phyloP scores from a whole-genome alignment of 2,113 vertebrate species.

The Grammomys surdaster region DNA sequence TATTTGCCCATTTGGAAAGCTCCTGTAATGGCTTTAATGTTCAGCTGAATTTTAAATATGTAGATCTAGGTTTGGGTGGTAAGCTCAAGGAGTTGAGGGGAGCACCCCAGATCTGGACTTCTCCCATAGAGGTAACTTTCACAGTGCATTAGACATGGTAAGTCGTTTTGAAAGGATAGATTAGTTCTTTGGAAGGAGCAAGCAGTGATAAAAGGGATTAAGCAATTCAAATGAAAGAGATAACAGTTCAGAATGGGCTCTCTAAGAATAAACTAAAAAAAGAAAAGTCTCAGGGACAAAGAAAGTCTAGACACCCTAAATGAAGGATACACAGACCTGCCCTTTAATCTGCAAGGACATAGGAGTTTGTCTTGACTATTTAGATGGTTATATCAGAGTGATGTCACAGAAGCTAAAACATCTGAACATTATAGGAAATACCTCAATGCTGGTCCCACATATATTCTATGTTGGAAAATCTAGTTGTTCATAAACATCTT shows the following conservation, averaged over 20 bases:
- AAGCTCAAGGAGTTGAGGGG: neutral
- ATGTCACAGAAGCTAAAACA: neutral
- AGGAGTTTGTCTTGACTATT: neutral
- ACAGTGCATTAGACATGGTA: neutral
- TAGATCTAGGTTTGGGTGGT: slow-evolving; percentile 74
- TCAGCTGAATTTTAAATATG: slow-evolving; percentile 78
- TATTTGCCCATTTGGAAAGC: slow-evolving; percentile 87
- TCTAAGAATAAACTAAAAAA: neutral
- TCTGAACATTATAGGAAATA: neutral
- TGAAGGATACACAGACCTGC: neutral
- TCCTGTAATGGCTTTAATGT: slow-evolving; percentile 81
- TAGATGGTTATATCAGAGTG: neutral
- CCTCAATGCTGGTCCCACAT: neutral
- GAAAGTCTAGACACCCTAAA: neutral
- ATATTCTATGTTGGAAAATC: neutral
- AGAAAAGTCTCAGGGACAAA: neutral
- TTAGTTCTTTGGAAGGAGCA: neutral
- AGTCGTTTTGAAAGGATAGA: neutral
- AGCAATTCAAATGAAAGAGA: neutral
- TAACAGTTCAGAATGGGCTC: neutral
- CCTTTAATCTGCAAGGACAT: neutral
- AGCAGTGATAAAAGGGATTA: neutral
- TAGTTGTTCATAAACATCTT: neutral
- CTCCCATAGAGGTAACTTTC: neutral
- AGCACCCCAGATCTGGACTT: neutral